phyloP scores from a whole-genome alignment of 2,888 invertebrate species.

The Ophioninae sp. region DNA sequence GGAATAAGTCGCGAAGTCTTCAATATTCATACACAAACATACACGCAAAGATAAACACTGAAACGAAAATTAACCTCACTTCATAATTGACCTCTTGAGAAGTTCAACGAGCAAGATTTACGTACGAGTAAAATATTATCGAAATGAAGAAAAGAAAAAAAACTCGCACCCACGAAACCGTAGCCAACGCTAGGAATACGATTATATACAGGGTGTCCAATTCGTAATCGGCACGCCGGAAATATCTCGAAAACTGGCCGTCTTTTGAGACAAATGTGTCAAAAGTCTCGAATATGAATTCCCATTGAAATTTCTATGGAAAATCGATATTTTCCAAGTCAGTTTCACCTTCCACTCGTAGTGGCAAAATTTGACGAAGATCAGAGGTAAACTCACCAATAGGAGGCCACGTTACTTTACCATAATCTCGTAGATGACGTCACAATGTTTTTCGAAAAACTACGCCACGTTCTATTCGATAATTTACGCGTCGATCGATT shows the following conservation, averaged over 20 bases:
- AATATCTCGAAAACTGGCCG: neutral
- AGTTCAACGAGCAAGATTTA: neutral
- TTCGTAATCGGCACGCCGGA: neutral
- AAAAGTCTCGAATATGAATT: no score
- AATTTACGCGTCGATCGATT: neutral
- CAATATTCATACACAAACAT: neutral
- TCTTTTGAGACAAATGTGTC: neutral
- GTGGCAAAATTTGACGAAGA: neutral
- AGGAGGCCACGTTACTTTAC: neutral
- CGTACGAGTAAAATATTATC: neutral
- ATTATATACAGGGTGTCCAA: conserved; percentile 1
- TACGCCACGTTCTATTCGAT: neutral
- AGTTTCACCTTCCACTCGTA: neutral
- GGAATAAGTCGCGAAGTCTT: neutral
- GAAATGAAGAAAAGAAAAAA: neutral
- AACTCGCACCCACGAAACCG: no score
- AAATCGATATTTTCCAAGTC: no score
- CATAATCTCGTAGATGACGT: neutral
- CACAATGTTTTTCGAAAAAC: neutral
- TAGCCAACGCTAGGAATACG: neutral
- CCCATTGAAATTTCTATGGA: neutral
- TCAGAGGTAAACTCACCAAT: neutral
- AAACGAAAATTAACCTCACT: neutral
- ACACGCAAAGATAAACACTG: neutral
- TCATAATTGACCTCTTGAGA: neutral